These are phyloP conservation scores for Zaprionus nigranus DNA, from an alignment of 1,140 invertebrate species.

Conservation along the genomic window DNA sequence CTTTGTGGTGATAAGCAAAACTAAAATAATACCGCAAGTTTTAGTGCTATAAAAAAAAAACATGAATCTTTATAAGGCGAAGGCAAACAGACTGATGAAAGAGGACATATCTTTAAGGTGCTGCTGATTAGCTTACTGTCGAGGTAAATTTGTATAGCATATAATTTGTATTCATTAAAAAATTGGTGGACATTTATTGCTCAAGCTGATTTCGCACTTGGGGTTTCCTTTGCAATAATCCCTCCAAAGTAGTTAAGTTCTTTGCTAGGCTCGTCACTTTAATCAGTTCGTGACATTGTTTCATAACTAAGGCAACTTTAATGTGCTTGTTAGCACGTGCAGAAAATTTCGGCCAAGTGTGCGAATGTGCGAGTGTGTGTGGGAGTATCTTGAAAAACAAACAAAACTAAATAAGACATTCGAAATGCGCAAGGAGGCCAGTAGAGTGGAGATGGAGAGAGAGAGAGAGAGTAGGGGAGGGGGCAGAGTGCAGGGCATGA, in stretches of 20 bases:
- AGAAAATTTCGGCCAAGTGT: slow-evolving; percentile 38
- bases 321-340: slow-evolving; percentile 48
- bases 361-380: slow-evolving; percentile 12
- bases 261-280: slow-evolving; percentile 1
- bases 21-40: background rate
- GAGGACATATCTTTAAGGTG: background rate
- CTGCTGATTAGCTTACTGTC: background rate
- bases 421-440: slow-evolving; percentile 36
- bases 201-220: background rate
- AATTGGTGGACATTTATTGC: background rate
- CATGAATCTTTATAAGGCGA: background rate
- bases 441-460: background rate
- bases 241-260: background rate
- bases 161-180: background rate
- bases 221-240: background rate
- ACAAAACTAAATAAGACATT: slow-evolving; percentile 76
- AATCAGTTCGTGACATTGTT: slow-evolving; percentile 4
- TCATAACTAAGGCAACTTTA: slow-evolving; percentile 30
- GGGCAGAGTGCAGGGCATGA: slow-evolving; percentile 49
- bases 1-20: background rate
- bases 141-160: background rate
- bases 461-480: background rate
- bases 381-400: slow-evolving; percentile 41
- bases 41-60: background rate
- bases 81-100: background rate